Base-by-base conservation (phyloP, 2,797 vertebrate genomes). In the Protosalanx chinensis region DNA sequence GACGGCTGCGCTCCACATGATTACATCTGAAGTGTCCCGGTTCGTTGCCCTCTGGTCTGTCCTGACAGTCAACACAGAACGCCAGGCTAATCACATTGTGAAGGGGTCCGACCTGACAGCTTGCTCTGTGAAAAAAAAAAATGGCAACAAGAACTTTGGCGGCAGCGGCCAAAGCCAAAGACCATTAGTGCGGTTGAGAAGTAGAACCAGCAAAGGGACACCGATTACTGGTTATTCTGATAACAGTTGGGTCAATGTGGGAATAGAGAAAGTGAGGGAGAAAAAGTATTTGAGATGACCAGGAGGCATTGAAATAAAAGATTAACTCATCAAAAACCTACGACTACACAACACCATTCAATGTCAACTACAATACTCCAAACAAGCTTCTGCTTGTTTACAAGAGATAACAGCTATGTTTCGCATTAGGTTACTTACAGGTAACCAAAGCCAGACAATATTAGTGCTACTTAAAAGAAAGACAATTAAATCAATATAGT, bases 1-100 rank as follows among this genome's bases (percentile, higher is more conserved):
- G 37, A 41, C 37, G 37, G 37, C 37, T 41, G 37, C 33, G 78
- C 74, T 79, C 86, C 85, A 82, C 46, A 46, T 73, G 81, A 82
- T 72, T 68, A 67, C 69, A 18, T 72, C 65, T 70, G 79, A 86
- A 84, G 68, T 2, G 72, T 66, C 80, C 73, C 16, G 10, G 10
- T 67, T 35, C 66, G 51, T 4, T 56, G 16, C 51, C 41, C 41
- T 7, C 60, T 73, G 73, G 60, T 51, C 72, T 46, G 23, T 80
- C 60, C 76, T 76, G 80, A 77, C 78, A 74, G 75, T 72, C 68
- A 63, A 58, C 71, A 58, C 32, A 3, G 67, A 86, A 70, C 10
- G 35, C 37, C 1, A 8, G 67, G 16, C 12, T 58, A 72, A 6
- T n/a, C 71, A 76, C 72, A 71, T 73, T 64, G 81, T 67, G 73